A percentile compares a stretch with the other conserved stretches of the same genome.
phyloP scores from a whole-genome alignment of 2,888 invertebrate species.

The Brachylomia viminalis region DNA sequence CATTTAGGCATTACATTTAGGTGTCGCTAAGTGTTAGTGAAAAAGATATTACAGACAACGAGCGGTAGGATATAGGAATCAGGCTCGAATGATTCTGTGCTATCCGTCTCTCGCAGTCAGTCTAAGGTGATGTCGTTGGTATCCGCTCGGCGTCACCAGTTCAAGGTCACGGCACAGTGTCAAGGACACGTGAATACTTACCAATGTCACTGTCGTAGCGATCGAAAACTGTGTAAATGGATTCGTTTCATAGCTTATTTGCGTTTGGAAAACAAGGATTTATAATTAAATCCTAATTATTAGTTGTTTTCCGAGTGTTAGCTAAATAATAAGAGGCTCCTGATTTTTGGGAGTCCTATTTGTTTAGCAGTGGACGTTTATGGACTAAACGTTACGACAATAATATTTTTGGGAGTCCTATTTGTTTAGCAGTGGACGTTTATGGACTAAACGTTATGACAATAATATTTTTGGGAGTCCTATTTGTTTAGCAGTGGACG shows the following conservation, averaged over 20 bases:
- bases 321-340: neutral
- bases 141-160: slow-evolving; percentile 7
- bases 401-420: too few species aligned
- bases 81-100: slow-evolving; percentile 1
- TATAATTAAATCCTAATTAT: neutral
- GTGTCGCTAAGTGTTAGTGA: neutral
- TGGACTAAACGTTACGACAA: too few species aligned
- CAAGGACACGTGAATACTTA: slow-evolving; percentile 42
- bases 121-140: slow-evolving; percentile 34
- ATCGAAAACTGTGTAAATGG: slow-evolving; percentile 26
- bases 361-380: neutral
- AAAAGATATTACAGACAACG: neutral
- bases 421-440: too few species aligned
- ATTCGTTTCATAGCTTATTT: slow-evolving; percentile 10
- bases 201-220: neutral
- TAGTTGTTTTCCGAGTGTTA: neutral
- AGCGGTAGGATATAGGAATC: neutral
- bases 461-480: neutral
- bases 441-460: too few species aligned
- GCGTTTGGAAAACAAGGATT: slow-evolving; percentile 8
- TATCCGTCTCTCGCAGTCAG: neutral
- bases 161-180: slow-evolving; percentile 43
- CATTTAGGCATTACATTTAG: neutral
- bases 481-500: neutral
- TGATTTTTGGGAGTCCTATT: neutral